Evolutionary conservation across 2,888 invertebrate species (phyloP).

Genomic region (Frankliniella fusca): DNA sequence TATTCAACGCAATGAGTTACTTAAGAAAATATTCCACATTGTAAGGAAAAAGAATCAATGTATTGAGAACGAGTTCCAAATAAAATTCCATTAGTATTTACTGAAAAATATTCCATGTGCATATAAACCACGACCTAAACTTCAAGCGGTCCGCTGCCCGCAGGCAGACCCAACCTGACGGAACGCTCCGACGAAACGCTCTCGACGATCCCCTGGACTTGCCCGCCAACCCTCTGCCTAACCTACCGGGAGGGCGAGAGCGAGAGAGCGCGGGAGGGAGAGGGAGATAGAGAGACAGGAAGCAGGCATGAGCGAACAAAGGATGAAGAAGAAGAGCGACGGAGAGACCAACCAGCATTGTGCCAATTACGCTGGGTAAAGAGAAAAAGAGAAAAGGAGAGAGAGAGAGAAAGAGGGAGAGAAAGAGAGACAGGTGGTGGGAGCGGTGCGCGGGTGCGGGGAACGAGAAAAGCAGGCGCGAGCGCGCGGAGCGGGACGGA

Average conservation of each 20-base stretch:
- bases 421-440: not conserved
- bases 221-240: not conserved
- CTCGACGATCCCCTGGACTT: not conserved
- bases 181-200: too few species aligned
- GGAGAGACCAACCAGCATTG: not conserved
- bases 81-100: too few species aligned
- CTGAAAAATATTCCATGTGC: too few species aligned
- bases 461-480: not conserved
- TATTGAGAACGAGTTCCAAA: too few species aligned
- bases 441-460: not conserved
- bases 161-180: too few species aligned
- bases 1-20: too few species aligned
- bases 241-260: not conserved
- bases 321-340: not conserved
- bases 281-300: not conserved
- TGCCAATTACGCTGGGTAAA: too few species aligned
- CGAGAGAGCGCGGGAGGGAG: not conserved
- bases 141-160: too few species aligned
- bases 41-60: too few species aligned
- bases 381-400: not conserved
- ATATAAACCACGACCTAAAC: too few species aligned
- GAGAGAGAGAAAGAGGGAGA: not conserved
- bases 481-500: not conserved
- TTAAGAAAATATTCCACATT: too few species aligned
- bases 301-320: not conserved